Evolutionary conservation across 2,797 vertebrate genomes (phyloP).

Genomic region (Morelia viridis): DNA sequence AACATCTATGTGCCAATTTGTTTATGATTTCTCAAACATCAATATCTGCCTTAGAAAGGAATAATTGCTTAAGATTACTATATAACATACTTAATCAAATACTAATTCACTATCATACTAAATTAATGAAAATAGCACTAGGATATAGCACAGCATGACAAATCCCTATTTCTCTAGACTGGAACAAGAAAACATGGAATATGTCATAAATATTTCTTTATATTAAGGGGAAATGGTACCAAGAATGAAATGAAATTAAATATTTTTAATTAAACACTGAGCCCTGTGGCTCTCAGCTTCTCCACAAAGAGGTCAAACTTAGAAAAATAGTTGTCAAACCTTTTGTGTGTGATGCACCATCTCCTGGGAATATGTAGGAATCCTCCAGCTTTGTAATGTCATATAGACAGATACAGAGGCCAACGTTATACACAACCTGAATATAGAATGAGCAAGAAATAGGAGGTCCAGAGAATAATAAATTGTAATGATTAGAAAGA

Average conservation of each 20-base stretch:
- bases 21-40: background rate
- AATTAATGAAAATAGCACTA: background rate
- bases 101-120: background rate
- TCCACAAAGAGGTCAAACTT: background rate
- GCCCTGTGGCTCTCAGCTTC: background rate
- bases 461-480: slow-evolving; percentile 16
- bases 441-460: background rate
- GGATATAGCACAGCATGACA: background rate
- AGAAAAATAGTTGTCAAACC: slow-evolving; percentile 71
- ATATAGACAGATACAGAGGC: slow-evolving; percentile 94
- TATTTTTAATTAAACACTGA: background rate
- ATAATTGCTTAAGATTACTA: background rate
- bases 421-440: slow-evolving; percentile 94
- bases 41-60: background rate
- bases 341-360: slow-evolving; percentile 97
- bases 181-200: background rate
- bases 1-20: too few species aligned
- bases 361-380: slow-evolving; percentile 96
- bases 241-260: background rate
- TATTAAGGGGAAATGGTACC: background rate
- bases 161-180: background rate
- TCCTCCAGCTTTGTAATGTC: slow-evolving; percentile 97
- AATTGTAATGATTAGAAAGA: background rate
- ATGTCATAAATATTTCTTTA: background rate
- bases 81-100: background rate